These are phyloP conservation scores for Phaenicophaeus curvirostris DNA, from an alignment of 2,797 vertebrate genomes.

Conservation along the genomic window DNA sequence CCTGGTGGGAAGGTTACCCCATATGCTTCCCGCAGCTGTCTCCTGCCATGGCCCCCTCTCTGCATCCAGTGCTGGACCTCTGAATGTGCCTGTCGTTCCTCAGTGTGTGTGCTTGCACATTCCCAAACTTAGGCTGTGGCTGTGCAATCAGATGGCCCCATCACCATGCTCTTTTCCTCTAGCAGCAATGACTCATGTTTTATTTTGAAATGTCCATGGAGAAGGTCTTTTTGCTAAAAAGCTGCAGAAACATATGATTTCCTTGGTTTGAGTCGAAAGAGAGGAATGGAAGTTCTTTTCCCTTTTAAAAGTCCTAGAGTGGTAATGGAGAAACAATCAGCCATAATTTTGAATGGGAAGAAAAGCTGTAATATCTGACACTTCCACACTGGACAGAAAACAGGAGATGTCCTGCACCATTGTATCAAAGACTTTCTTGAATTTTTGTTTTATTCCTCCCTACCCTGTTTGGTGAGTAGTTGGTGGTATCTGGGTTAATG, in stretches of 20 bases:
- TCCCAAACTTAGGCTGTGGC: constrained; percentile 24
- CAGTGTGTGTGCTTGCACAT: constrained; percentile 20
- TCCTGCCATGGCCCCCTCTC: not conserved
- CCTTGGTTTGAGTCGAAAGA: not conserved
- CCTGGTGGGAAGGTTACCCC: not conserved
- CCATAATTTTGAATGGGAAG: not conserved
- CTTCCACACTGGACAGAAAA: not conserved
- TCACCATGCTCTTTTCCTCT: not conserved
- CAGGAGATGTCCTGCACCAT: not conserved
- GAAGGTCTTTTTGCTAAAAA: not conserved
- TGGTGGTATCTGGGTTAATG: not conserved
- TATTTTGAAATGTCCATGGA: not conserved
- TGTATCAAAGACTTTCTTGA: not conserved
- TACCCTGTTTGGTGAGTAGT: not conserved
- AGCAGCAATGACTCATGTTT: not conserved
- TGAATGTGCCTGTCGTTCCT: constrained; percentile 59
- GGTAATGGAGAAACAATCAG: not conserved
- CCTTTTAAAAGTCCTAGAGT: not conserved
- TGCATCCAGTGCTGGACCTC: not conserved
- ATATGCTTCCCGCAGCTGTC: not conserved
- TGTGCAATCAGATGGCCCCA: constrained; percentile 46
- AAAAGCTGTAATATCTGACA: not conserved
- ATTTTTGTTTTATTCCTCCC: not conserved
- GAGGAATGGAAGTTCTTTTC: not conserved
- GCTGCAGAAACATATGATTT: not conserved